A percentile compares a stretch with the other conserved stretches of the same genome.
Conservation (phyloP, 2,113 vertebrate genomes). For the Ictidomys tridecemlineatus region DNA sequence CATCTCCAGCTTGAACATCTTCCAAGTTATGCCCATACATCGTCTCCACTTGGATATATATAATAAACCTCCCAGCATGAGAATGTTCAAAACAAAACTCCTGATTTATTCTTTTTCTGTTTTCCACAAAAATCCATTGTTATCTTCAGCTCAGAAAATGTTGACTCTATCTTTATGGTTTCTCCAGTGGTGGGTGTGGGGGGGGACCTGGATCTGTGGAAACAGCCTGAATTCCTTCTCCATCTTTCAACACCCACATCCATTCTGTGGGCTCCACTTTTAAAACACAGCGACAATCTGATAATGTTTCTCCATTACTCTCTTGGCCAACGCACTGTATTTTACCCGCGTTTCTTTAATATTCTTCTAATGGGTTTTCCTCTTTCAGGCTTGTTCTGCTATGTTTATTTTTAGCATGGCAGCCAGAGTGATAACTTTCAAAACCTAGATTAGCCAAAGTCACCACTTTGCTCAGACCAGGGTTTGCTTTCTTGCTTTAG, state of each 20-base stretch:
- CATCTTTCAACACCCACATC: neutral
- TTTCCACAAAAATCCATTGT: neutral
- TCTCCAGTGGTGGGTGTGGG: too few species aligned
- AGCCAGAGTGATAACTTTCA: neutral
- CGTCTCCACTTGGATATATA: neutral
- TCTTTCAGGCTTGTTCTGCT: conserved; percentile 6
- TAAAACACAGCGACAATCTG: neutral
- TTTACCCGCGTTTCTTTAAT: conserved; percentile 22
- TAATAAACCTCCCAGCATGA: conserved; percentile 5
- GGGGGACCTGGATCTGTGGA: neutral
- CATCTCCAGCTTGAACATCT: neutral
- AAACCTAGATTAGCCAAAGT: conserved; percentile 7
- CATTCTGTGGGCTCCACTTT: neutral
- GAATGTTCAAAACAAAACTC: neutral
- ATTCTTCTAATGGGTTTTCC: neutral
- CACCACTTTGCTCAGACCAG: conserved; percentile 15
- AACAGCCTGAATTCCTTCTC: neutral
- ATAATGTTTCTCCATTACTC: neutral
- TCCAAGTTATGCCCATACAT: neutral
- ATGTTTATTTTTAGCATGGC: conserved; percentile 23
- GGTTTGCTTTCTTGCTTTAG: neutral
- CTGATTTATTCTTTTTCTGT: neutral
- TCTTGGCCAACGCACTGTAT: neutral
- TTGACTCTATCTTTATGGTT: neutral
- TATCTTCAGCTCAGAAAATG: neutral